These are phyloP conservation scores for Cottus gobio DNA, from an alignment of 2,113 vertebrate species.

Conservation along the genomic window DNA sequence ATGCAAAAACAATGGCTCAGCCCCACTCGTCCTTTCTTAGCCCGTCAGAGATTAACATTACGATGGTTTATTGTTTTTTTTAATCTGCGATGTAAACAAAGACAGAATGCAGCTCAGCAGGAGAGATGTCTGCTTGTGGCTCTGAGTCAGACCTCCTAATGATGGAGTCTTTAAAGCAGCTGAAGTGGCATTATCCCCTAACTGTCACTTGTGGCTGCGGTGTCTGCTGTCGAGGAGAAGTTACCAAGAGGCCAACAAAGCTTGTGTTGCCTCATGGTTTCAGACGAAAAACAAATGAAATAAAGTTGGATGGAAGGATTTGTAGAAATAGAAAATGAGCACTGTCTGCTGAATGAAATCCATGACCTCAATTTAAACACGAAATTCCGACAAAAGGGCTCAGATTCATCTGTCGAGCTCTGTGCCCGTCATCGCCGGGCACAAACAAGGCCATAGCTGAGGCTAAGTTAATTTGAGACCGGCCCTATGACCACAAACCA, in stretches of 20 bases:
- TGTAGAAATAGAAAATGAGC: neutral
- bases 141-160: constrained; percentile 10
- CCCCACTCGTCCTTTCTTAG: neutral
- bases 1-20: neutral
- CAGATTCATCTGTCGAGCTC: constrained; percentile 8
- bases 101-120: neutral
- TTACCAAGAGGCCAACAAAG: neutral
- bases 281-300: neutral
- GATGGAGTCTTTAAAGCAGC: neutral
- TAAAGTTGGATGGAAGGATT: neutral
- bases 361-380: neutral
- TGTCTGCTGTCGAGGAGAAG: neutral
- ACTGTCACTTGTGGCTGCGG: neutral
- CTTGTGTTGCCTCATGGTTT: neutral
- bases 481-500: constrained; percentile 44
- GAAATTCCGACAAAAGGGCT: neutral
- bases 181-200: neutral
- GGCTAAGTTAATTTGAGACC: constrained; percentile 47
- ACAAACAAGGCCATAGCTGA: constrained; percentile 59
- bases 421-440: constrained; percentile 13
- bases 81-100: neutral
- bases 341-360: neutral
- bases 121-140: neutral
- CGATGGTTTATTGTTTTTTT: neutral
- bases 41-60: neutral